Evolutionary conservation across 2,113 vertebrate genomes (phyloP).

Genomic region (Sinocyclocheilus anshuiensis): DNA sequence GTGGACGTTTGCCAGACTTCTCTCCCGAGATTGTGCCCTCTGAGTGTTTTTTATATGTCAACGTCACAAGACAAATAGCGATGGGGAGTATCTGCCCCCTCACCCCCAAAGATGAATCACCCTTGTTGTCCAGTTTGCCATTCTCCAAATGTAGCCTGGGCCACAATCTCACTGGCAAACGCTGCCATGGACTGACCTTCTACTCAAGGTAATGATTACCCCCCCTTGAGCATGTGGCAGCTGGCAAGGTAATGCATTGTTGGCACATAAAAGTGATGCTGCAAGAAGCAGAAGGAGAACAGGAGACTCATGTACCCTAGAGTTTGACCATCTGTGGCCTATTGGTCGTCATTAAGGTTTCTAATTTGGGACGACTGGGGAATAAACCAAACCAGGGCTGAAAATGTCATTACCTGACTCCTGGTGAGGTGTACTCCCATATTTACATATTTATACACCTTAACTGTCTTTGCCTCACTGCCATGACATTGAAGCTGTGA

Average conservation of each 20-base stretch:
- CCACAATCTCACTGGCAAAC: conserved; percentile 59
- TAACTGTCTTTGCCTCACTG: conserved; percentile 77
- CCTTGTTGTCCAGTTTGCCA: conserved; percentile 65
- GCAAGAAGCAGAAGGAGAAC: conserved; percentile 69
- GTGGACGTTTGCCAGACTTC: conserved; percentile 43
- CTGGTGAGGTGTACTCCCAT: conserved; percentile 72
- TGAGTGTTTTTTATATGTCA: conserved; percentile 66
- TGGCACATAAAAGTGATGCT: conserved; percentile 68
- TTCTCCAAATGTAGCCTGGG: conserved; percentile 47
- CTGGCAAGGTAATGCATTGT: conserved; percentile 69
- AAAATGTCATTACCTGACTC: conserved; percentile 77
- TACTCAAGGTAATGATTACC: conserved; percentile 70
- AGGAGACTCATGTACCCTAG: conserved; percentile 71
- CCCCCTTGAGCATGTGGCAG: conserved; percentile 72
- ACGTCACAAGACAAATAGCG: conserved; percentile 71
- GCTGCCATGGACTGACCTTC: conserved; percentile 75
- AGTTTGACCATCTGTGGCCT: conserved; percentile 80
- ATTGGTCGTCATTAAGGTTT: conserved; percentile 82
- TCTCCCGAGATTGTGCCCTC: conserved; percentile 55
- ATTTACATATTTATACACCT: conserved; percentile 82
- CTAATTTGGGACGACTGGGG: conserved; percentile 80
- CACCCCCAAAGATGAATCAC: conserved; percentile 72
- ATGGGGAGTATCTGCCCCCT: conserved; percentile 65
- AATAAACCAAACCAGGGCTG: conserved; percentile 78
- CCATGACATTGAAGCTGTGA: conserved; percentile 73